Evolutionary conservation across 2,888 invertebrate species (phyloP), one percentile per base, ranked within the genome.

Genomic region (Melipona beecheii): DNA sequence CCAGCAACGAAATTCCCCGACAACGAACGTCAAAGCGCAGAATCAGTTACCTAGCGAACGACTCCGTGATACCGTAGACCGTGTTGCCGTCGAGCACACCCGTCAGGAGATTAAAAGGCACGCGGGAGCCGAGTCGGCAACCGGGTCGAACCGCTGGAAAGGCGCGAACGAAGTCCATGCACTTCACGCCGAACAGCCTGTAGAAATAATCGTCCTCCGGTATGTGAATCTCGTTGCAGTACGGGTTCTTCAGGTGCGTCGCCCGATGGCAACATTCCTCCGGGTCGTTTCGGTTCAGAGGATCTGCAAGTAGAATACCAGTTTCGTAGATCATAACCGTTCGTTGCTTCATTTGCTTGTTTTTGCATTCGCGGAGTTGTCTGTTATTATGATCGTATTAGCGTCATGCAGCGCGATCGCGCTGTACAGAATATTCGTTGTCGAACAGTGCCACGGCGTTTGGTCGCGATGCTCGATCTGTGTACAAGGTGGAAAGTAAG

Each of bases 131-230:
- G 90, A 98, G 96, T 93, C 97, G 96, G 95, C 98, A 98, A 90
- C 98, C 98, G 72, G 98, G 98, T 91, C 98, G 95, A 17, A 97
- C 97, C 2, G 97, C 98, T 21, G 98, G 98, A 94, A 98, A 98
- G 62, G 97, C 98, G 90, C 98, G 95, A 19, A 98, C 98, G 92
- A 98, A 98, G 95, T 98, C 97, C 93, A 98, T 97, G 93, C 98
- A 98, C 93, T 97, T 97, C 73, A 98, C 97, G 88, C 97, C 96
- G 94, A 97, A 98, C 62, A 97, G 95, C 9, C 97, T 96, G 95
- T 98, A 98, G 96, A 98, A 98, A 94, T 98, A 97, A 93, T 98
- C 98, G 93, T 98, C 98, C 88, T 97, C 97, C 0, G 98, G 98
- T 71, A 98, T 97, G 78, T 96, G 95, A 90, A 98, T 98, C 95